Evolutionary conservation across 2,113 vertebrate genomes (phyloP).

Genomic region (Thomomys bottae): DNA sequence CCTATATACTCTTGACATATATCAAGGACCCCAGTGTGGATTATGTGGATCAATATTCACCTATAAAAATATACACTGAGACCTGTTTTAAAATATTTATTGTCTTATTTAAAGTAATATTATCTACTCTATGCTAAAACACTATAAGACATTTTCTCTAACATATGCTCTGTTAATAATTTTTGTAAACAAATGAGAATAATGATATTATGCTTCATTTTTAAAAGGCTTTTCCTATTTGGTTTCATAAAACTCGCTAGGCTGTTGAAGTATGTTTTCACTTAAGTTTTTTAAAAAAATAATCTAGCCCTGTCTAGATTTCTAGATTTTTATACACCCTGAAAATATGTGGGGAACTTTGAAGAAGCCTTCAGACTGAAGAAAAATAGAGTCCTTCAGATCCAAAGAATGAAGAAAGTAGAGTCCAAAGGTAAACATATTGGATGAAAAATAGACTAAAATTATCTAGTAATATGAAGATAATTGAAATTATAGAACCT

Average conservation of each 20-base stretch:
- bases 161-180: too few species aligned
- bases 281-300: neutral
- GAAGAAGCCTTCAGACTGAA: neutral
- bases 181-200: neutral
- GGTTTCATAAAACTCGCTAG: neutral
- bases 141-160: neutral
- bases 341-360: neutral
- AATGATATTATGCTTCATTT: neutral
- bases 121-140: neutral
- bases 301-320: neutral
- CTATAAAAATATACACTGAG: neutral
- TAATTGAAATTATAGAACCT: neutral
- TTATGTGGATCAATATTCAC: neutral
- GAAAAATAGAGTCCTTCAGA: neutral
- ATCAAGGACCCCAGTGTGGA: neutral
- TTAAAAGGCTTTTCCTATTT: neutral
- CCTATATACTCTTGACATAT: neutral
- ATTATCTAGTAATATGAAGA: neutral
- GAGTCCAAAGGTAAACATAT: neutral
- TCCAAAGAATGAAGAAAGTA: slow-evolving; percentile 14
- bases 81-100: neutral
- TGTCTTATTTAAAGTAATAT: slow-evolving; percentile 1
- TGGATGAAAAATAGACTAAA: neutral
- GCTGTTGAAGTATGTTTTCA: neutral
- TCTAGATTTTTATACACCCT: neutral